Evolutionary conservation across 1,140 invertebrate genomes (phyloP), one percentile per base, ranked within the genome.

Genomic region (Pseudomyrmex sp.): DNA sequence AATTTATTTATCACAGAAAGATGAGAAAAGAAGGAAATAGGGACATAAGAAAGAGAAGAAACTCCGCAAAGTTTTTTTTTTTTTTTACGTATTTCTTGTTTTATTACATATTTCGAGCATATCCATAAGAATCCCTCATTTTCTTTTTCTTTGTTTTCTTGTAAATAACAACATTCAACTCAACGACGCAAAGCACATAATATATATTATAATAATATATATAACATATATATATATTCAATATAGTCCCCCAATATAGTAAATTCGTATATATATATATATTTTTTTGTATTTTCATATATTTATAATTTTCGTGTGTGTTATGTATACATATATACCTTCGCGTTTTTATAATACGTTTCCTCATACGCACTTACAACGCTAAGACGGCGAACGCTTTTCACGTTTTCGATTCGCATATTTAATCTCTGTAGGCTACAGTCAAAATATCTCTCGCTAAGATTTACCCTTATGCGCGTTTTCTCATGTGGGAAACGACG

Each of bases 81-180:
- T 74, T 82, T 85, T 26, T 89, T 90, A 83, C 76, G 83, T 86
- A 62, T 77, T 80, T 74, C 74, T 73, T 58, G 77, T 93, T 92
- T 94, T 94, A 93, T 94, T 93, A 93, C 92, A 93, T 90, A 91
- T 90, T 72, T 90, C 89, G 89, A 92, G 91, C 91, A 86, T 91
- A 91, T 90, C 91, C 91, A 92, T 91, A 91, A 91, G 91, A 92
- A 90, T 90, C 86, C 92, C 85, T 93, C 88, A 77, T 76, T 70
- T 13, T 52, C 13, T 52, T 73, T 86, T 83, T 69, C 86, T 84
- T 82, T 68, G 84, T 88, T 90, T 72, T 88, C 68, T 86, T 82
- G 85, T 91, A 91, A 85, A 92, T 92, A 93, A 93, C 91, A 94
- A 93, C 93, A 94, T 92, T 92, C 89, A 94, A 94, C 91, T 92